These are phyloP conservation scores for Andrena bucephala DNA, from an alignment of 2,888 invertebrate genomes.

Conservation along the genomic window DNA sequence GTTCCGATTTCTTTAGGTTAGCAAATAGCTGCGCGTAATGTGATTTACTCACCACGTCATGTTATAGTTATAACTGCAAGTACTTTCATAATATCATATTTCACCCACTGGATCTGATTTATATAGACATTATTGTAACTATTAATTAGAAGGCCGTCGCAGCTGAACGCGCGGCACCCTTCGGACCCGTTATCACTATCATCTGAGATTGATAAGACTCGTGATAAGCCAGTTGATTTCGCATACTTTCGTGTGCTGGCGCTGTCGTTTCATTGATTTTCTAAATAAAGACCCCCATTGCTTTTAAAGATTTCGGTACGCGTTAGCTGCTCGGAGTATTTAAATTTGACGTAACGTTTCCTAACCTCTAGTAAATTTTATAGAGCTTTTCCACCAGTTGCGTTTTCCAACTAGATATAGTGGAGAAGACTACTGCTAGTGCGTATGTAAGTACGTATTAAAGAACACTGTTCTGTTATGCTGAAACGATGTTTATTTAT, in stretches of 20 bases:
- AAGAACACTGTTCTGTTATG: not conserved
- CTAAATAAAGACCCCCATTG: not conserved
- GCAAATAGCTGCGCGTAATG: not conserved
- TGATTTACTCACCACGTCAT: constrained; percentile 69
- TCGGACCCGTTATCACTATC: constrained; percentile 30
- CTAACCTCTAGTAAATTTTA: constrained; percentile 38
- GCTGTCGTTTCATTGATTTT: not conserved
- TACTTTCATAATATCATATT: constrained; percentile 28
- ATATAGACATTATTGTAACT: not conserved
- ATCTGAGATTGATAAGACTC: constrained; percentile 17
- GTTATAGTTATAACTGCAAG: constrained; percentile 28
- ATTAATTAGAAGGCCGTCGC: constrained; percentile 4
- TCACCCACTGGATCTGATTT: not conserved
- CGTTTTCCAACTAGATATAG: not conserved
- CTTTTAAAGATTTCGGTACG: not conserved
- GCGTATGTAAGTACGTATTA: not conserved
- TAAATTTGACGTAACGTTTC: constrained; percentile 7
- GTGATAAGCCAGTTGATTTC: constrained; percentile 14
- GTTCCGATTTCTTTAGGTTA: constrained; percentile 6
- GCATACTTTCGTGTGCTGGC: not conserved
- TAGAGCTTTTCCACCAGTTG: not conserved
- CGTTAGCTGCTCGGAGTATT: not conserved
- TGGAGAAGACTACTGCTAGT: not conserved
- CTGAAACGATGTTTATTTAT: constrained; percentile 14
- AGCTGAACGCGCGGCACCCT: not conserved